Evolutionary conservation across 2,113 vertebrate species (phyloP), one percentile per base, ranked within the genome.

Genomic region (Salminus brasiliensis): DNA sequence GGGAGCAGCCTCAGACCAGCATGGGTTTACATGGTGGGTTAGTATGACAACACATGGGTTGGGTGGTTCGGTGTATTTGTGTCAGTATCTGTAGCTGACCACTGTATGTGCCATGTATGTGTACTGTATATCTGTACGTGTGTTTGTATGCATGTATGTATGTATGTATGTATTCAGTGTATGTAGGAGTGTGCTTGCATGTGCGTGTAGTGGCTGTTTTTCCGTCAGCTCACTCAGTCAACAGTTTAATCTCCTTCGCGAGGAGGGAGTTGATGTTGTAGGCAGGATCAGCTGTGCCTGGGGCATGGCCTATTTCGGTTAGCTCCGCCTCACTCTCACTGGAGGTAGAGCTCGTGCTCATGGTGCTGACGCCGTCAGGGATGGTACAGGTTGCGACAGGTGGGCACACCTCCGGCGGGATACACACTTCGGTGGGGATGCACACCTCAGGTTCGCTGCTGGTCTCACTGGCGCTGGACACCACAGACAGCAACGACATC

Each of bases 291-390:
- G 91, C 81, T 16, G 92, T 66, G 85, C 88, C 16, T 76, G 88
- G 1, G 87, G 86, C 71, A 72, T 93, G 93, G 39, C 88, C 91
- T 62, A 91, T 84, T 87, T 96, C 95, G 2, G 88, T 92, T 84
- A 95, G 91, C 92, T 96, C 95, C 1, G 92, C 91, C 84, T 95
- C 95, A 29, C 95, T 96, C 88, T 97, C 95, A 1, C 94, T 96
- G 69, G 95, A 97, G 47, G 93, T 95, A 25, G 96, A 96, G 67
- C 94, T 95, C 12, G 93, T 91, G 73, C 93, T 95, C 93, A 94
- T 93, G 89, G 93, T 91, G 83, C 94, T 95, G 74, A 92, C 89
- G 0, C 86, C 93, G 72, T 95, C 95, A 0, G 93, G 89, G 76
- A 81, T 81, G 65, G 70, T 25, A 30, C 83, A 84, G 71, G 75